A percentile compares a stretch with the other conserved stretches of the same genome.
phyloP scores from a whole-genome alignment of 2,888 invertebrate genomes.

The Sinopyrophorus schimmeli region DNA sequence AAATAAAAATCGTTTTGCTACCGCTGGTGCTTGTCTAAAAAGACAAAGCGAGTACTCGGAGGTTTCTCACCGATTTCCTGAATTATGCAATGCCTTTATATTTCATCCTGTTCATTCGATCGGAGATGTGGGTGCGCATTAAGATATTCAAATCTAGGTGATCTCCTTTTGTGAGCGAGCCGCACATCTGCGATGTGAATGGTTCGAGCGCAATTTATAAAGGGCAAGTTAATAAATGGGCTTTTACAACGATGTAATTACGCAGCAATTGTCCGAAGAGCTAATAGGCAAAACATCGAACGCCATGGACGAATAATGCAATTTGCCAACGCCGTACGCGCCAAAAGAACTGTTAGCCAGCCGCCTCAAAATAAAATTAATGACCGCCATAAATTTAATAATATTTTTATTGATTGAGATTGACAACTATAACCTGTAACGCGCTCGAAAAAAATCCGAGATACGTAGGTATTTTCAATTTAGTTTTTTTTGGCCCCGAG shows the following conservation, averaged over 20 bases:
- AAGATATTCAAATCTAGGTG: conserved; percentile 30
- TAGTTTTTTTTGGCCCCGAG: conserved; percentile 13
- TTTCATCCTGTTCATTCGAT: conserved; percentile 24
- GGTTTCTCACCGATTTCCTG: conserved; percentile 6
- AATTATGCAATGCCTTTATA: conserved; percentile 7
- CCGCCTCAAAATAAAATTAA: conserved; percentile 19
- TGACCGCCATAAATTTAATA: conserved; percentile 11
- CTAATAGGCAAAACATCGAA: conserved; percentile 12
- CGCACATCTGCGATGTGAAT: conserved; percentile 29
- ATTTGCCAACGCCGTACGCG: conserved; percentile 9
- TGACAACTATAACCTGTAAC: conserved; percentile 19
- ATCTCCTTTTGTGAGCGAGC: conserved; percentile 25
- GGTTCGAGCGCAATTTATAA: conserved; percentile 18
- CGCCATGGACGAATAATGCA: conserved; percentile 9
- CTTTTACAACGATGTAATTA: conserved; percentile 15
- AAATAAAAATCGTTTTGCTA: too few relatives aligned
- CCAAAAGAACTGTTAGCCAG: conserved; percentile 6
- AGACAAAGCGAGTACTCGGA: too few relatives aligned
- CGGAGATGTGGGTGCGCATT: conserved; percentile 30
- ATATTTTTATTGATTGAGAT: conserved; percentile 17
- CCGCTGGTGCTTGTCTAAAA: too few relatives aligned
- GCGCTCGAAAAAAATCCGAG: too few relatives aligned
- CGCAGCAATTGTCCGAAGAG: conserved; percentile 16
- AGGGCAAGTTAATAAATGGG: conserved; percentile 25
- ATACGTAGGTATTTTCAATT: conserved; percentile 14